These are phyloP conservation scores for Drosophila picticornis DNA, from an alignment of 2,888 invertebrate species.

Conservation along the genomic window DNA sequence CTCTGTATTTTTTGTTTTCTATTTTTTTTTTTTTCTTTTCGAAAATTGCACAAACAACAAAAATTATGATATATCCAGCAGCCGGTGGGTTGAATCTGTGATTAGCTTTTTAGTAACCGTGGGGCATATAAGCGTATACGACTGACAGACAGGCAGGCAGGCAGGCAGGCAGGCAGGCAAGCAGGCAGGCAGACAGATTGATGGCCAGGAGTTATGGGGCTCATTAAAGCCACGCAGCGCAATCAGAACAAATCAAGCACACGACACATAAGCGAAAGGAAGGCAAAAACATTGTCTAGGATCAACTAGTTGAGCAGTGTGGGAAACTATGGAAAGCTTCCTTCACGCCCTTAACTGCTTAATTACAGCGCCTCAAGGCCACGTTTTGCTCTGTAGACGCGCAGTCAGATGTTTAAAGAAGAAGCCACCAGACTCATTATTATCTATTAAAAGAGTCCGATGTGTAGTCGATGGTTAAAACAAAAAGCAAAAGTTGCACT, in stretches of 20 bases:
- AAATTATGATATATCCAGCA: constrained; percentile 69
- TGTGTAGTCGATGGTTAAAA: constrained; percentile 39
- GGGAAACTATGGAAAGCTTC: constrained; percentile 62
- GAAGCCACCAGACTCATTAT: constrained; percentile 67
- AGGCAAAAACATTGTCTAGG: constrained; percentile 45
- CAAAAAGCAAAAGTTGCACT: constrained; percentile 47
- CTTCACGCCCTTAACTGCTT: constrained; percentile 75
- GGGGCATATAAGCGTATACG: constrained; percentile 21
- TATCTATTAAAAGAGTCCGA: constrained; percentile 78
- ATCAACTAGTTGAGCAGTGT: constrained; percentile 49
- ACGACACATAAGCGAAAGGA: constrained; percentile 63
- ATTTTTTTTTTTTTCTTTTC: constrained; percentile 5
- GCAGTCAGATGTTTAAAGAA: constrained; percentile 2
- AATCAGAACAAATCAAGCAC: constrained; percentile 79
- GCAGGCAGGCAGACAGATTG: constrained; percentile 53
- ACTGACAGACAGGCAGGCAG: constrained; percentile 37
- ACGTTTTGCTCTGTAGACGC: constrained; percentile 9
- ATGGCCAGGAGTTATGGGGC: constrained; percentile 59
- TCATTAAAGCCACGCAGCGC: constrained; percentile 79
- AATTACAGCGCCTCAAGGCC: constrained; percentile 78
- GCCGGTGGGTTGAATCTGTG: constrained; percentile 43
- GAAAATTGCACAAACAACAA: constrained; percentile 71
- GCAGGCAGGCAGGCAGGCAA: constrained; percentile 30
- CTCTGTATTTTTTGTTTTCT: not conserved
- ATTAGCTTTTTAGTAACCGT: constrained; percentile 51